These are phyloP conservation scores for Sebastes trivittatus DNA, from an alignment of 2,797 vertebrate species.

Conservation along the genomic window DNA sequence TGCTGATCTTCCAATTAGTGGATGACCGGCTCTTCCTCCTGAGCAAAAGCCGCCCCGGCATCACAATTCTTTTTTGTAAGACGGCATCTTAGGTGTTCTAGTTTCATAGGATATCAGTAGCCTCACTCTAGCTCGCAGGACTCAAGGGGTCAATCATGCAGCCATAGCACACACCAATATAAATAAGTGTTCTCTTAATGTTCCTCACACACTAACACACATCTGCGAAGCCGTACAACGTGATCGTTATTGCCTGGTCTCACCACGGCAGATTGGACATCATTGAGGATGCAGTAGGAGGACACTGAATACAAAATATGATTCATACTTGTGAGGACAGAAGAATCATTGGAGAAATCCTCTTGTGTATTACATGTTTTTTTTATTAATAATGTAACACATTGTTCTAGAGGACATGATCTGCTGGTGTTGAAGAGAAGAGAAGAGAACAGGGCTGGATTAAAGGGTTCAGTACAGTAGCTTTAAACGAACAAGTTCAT, in stretches of 20 bases:
- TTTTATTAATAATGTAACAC: conserved; percentile 13
- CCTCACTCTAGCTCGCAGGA: too few relatives aligned
- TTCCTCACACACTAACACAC: neutral
- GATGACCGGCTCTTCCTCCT: neutral
- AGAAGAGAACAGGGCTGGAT: neutral
- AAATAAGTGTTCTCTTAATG: neutral
- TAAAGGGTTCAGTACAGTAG: neutral
- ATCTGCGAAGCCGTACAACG: neutral
- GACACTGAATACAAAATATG: conserved; percentile 23
- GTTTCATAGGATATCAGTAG: too few relatives aligned
- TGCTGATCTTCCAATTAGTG: neutral
- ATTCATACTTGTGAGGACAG: conserved; percentile 2
- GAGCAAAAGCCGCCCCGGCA: neutral
- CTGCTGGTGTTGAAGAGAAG: neutral
- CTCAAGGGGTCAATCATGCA: neutral
- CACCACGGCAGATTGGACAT: neutral
- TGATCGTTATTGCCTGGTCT: neutral
- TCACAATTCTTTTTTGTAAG: neutral
- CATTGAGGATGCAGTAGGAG: conserved; percentile 18
- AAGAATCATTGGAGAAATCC: neutral
- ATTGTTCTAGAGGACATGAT: neutral
- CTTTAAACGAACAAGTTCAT: neutral
- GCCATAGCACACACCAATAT: neutral
- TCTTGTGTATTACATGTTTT: neutral
- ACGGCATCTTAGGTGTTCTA: too few relatives aligned